A percentile compares a stretch with the other conserved stretches of the same genome.
Evolutionary conservation across 2,888 invertebrate genomes (phyloP).

Genomic region (Osedax fenrisi): DNA sequence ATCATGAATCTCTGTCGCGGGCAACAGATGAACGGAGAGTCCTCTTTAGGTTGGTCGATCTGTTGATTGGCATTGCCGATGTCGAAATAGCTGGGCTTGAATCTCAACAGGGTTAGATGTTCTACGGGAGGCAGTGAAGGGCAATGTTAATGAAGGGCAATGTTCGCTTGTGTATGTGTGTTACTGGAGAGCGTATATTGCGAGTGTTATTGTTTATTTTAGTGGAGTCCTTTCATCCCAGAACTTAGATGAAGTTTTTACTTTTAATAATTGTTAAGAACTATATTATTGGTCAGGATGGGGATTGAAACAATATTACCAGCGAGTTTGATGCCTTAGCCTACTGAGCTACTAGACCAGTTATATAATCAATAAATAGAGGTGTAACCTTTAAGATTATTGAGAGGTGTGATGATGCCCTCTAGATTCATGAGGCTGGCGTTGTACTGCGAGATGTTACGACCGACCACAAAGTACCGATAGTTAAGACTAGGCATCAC

Average conservation of each 20-base stretch:
- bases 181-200: background rate
- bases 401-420: slow-evolving; percentile 37
- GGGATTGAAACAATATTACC: too few relatives aligned
- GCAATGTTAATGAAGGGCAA: too few relatives aligned
- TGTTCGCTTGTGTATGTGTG: too few relatives aligned
- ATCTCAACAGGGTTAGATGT: background rate
- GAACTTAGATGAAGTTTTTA: too few relatives aligned
- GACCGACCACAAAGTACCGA: slow-evolving; percentile 54
- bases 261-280: too few relatives aligned
- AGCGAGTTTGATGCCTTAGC: too few relatives aligned
- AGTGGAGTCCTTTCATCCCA: too few relatives aligned
- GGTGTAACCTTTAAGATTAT: slow-evolving; percentile 33
- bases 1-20: slow-evolving; percentile 60
- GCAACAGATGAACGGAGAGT: slow-evolving; percentile 50
- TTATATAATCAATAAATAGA: too few relatives aligned
- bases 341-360: too few relatives aligned
- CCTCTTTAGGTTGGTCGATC: background rate
- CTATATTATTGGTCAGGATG: too few relatives aligned
- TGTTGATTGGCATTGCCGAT: background rate
- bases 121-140: too few relatives aligned
- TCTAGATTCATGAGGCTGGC: slow-evolving; percentile 50
- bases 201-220: too few relatives aligned
- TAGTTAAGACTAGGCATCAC: background rate
- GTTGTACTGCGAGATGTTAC: slow-evolving; percentile 60
- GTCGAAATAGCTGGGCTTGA: background rate